phyloP scores from a whole-genome alignment of 1,140 invertebrate genomes.

The Pararge aegeria region DNA sequence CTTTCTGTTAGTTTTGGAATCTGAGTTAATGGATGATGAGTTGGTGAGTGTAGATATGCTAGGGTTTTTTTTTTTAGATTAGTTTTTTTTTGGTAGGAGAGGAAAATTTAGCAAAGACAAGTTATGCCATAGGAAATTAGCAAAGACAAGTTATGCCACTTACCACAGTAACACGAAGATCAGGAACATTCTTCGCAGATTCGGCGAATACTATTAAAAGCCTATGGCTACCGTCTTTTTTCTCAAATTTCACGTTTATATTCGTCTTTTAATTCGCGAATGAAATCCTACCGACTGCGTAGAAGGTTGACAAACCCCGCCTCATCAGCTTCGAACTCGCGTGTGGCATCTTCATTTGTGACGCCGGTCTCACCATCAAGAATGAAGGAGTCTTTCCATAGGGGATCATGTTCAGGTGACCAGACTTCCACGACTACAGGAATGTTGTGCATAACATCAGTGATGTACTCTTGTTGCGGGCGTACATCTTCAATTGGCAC shows the following conservation, averaged over 20 bases:
- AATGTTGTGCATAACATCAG: too few relatives aligned
- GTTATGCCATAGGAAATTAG: background rate
- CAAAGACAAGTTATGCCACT: conserved; percentile 28
- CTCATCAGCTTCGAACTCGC: too few relatives aligned
- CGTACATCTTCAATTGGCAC: too few relatives aligned
- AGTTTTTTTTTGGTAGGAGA: conserved; percentile 5
- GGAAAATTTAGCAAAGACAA: background rate
- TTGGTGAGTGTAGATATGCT: background rate
- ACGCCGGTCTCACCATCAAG: too few relatives aligned
- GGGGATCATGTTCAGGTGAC: too few relatives aligned
- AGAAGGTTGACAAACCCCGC: too few relatives aligned
- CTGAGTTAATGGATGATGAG: background rate
- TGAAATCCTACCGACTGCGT: conserved; percentile 1
- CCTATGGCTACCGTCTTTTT: conserved; percentile 23
- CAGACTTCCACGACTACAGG: too few relatives aligned
- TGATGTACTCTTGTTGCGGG: too few relatives aligned
- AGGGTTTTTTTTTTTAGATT: background rate
- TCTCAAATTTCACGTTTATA: background rate
- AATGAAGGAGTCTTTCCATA: too few relatives aligned
- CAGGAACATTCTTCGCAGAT: conserved; percentile 8
- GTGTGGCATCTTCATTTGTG: too few relatives aligned
- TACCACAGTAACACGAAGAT: conserved; percentile 21
- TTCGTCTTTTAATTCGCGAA: background rate
- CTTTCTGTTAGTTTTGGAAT: conserved; percentile 9
- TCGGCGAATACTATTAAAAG: conserved; percentile 23